Evolutionary conservation across 2,888 invertebrate genomes (phyloP).

Genomic region (Tanaodytes sp.): DNA sequence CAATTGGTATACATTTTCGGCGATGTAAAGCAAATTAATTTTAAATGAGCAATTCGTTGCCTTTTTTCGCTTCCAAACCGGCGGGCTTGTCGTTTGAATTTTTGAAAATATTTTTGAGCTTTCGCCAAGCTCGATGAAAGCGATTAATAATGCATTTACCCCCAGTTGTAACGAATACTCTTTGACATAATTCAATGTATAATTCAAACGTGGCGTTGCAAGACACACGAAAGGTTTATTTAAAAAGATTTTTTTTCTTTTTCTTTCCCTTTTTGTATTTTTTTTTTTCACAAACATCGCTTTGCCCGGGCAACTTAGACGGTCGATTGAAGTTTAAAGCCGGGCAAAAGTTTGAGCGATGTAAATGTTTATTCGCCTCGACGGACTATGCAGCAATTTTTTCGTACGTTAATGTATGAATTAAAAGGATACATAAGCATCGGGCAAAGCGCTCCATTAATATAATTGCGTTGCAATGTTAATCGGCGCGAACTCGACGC

Average conservation of each 20-base stretch:
- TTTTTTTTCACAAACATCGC: too few relatives aligned
- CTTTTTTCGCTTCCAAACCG: too few relatives aligned
- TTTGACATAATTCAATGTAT: too few relatives aligned
- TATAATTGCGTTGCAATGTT: conserved; percentile 22
- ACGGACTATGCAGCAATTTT: not conserved
- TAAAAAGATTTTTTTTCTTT: too few relatives aligned
- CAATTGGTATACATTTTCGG: too few relatives aligned
- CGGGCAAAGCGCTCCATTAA: conserved; percentile 24
- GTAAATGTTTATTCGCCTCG: conserved; percentile 5
- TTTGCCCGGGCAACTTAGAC: too few relatives aligned
- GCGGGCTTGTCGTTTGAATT: too few relatives aligned
- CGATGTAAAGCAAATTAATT: too few relatives aligned
- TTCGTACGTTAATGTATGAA: conserved; percentile 12
- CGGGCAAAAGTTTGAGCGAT: not conserved
- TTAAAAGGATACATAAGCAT: conserved; percentile 24
- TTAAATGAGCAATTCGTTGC: too few relatives aligned
- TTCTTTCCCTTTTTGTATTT: too few relatives aligned
- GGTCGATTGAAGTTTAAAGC: conserved; percentile 32
- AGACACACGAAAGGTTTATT: too few relatives aligned
- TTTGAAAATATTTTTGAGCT: conserved; percentile 5
- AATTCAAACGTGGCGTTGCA: too few relatives aligned
- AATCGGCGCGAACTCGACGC: conserved; percentile 6
- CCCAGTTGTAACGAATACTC: conserved; percentile 13
- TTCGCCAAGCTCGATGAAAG: conserved; percentile 16
- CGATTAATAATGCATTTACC: conserved; percentile 26